A percentile compares a stretch with the other conserved stretches of the same genome.
These are phyloP conservation scores for Pagetopsis macropterus DNA, from an alignment of 2,797 vertebrate species.

Conservation along the genomic window DNA sequence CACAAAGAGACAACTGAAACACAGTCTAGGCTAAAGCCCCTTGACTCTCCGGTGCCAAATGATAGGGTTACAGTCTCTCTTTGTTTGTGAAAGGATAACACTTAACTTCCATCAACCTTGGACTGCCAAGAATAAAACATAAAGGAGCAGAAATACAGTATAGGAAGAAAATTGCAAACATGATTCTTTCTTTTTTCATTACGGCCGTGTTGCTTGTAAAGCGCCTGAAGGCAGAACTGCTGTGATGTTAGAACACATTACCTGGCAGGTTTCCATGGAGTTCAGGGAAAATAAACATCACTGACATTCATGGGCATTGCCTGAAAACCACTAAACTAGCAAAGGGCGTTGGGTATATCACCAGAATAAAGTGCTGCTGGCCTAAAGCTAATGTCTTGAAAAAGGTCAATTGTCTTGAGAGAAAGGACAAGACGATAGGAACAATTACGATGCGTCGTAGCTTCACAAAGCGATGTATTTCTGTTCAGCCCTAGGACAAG, in stretches of 20 bases:
- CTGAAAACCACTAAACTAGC: conserved; percentile 44
- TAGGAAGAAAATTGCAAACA: conserved; percentile 58
- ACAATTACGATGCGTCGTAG: conserved; percentile 12
- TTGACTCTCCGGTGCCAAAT: conserved; percentile 56
- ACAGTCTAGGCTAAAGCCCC: conserved; percentile 49
- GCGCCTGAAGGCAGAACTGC: conserved; percentile 54
- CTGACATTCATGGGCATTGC: conserved; percentile 59
- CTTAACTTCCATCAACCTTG: conserved; percentile 68
- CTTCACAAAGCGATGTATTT: conserved; percentile 35
- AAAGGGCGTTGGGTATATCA: conserved; percentile 43
- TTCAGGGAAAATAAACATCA: conserved; percentile 59
- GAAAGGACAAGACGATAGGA: conserved; percentile 32
- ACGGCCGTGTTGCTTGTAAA: conserved; percentile 44
- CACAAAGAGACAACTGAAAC: conserved; percentile 38
- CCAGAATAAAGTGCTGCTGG: conserved; percentile 34
- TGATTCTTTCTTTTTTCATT: conserved; percentile 41
- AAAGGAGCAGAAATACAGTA: conserved; percentile 35
- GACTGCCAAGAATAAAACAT: conserved; percentile 45
- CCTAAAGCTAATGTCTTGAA: conserved; percentile 35
- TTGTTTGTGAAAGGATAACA: conserved; percentile 72
- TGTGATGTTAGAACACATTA: conserved; percentile 64
- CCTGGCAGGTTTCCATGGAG: conserved; percentile 56
- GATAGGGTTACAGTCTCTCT: conserved; percentile 68
- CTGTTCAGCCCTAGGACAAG: conserved; percentile 32
- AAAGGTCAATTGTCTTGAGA: conserved; percentile 63